phyloP scores from a whole-genome alignment of 2,888 invertebrate species.

The Nysson spinosus region DNA sequence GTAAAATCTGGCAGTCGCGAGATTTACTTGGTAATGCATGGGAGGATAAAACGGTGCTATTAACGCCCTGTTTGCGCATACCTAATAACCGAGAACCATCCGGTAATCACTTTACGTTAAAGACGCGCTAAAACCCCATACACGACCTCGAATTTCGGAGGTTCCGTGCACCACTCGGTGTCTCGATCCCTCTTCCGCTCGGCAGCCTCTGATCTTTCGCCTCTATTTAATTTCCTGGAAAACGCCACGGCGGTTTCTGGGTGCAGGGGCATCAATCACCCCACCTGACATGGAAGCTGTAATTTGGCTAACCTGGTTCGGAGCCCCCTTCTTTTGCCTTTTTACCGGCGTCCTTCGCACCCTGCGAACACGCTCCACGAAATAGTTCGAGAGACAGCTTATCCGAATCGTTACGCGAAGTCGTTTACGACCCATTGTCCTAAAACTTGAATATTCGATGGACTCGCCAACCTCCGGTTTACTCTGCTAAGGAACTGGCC shows the following conservation, averaged over 20 bases:
- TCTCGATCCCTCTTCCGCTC: conserved; percentile 7
- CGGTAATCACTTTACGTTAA: conserved; percentile 52
- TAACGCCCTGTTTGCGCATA: conserved; percentile 63
- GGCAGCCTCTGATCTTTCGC: conserved; percentile 55
- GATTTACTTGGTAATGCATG: conserved; percentile 39
- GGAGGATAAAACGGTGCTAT: conserved; percentile 39
- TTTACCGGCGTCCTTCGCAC: conserved; percentile 56
- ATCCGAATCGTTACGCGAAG: conserved; percentile 60
- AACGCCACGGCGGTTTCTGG: conserved; percentile 63
- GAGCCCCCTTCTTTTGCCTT: conserved; percentile 43
- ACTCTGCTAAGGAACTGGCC: too few relatives aligned
- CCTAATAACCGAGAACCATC: conserved; percentile 38
- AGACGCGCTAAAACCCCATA: conserved; percentile 46
- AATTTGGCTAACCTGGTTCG: conserved; percentile 74
- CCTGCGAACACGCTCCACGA: conserved; percentile 28
- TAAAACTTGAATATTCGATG: conserved; percentile 52
- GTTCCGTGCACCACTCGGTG: conserved; percentile 16
- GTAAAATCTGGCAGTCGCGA: conserved; percentile 50
- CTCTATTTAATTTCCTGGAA: conserved; percentile 75
- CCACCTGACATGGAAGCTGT: conserved; percentile 76
- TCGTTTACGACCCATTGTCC: conserved; percentile 65
- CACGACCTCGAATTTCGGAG: conserved; percentile 33
- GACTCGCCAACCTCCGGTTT: too few relatives aligned
- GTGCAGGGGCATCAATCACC: conserved; percentile 73
- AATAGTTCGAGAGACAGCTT: conserved; percentile 37